phyloP scores from a whole-genome alignment of 2,113 vertebrate genomes.

The Chinchilla lanigera region DNA sequence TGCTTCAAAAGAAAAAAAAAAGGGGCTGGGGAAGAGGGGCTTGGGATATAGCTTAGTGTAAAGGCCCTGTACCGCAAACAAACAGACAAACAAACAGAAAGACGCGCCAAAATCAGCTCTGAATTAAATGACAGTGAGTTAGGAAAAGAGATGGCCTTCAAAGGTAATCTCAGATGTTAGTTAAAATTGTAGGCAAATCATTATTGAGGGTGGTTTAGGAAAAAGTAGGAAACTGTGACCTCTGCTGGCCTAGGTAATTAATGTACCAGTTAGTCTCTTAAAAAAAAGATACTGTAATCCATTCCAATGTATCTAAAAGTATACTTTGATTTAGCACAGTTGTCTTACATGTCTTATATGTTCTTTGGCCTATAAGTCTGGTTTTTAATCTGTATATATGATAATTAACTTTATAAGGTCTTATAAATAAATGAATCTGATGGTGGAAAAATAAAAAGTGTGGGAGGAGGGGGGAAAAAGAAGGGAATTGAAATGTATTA shows the following conservation, averaged over 20 bases:
- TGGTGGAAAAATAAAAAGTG: not conserved
- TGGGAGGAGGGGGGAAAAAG: not conserved
- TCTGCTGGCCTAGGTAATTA: not conserved
- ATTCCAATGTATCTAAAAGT: not conserved
- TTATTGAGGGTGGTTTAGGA: not conserved
- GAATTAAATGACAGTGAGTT: not conserved
- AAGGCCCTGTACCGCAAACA: not conserved
- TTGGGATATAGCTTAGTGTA: not conserved
- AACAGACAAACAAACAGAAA: not conserved
- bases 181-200: conserved; percentile 25
- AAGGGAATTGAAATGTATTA: not conserved
- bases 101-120: not conserved
- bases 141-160: not conserved
- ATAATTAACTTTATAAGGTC: not conserved
- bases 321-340: not conserved
- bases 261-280: not conserved
- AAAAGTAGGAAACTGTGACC: not conserved
- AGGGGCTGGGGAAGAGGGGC: not conserved
- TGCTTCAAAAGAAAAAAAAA: not conserved
- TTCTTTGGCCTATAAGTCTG: not conserved
- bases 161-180: conserved; percentile 4
- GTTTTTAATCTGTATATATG: not conserved
- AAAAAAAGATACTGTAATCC: not conserved
- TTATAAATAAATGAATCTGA: not conserved
- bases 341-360: not conserved